Evolutionary conservation across 1,140 invertebrate species (phyloP).

Genomic region (Gryllus bimaculatus): DNA sequence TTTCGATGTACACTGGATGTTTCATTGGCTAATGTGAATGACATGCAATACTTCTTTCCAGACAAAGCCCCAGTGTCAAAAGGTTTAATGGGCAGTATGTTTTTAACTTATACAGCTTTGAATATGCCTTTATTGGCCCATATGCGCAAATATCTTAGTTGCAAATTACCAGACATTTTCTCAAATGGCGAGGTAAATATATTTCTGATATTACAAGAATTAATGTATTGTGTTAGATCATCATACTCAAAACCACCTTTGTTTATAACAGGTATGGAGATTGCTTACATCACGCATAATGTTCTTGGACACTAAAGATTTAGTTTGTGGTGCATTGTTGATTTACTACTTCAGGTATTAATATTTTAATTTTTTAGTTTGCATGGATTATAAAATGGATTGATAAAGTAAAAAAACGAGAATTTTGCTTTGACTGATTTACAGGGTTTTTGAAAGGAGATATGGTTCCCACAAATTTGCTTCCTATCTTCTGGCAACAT

Average conservation of each 20-base stretch:
- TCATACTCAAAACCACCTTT: neutral
- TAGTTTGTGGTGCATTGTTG: slow-evolving; percentile 41
- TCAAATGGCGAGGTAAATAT: slow-evolving; percentile 31
- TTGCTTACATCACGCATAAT: slow-evolving; percentile 38
- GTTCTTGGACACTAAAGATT: slow-evolving; percentile 44
- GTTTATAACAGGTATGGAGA: slow-evolving; percentile 37
- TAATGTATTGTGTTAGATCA: neutral
- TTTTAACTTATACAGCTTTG: slow-evolving; percentile 38
- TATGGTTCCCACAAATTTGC: slow-evolving; percentile 46
- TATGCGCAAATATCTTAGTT: slow-evolving; percentile 34
- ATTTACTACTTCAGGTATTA: slow-evolving; percentile 43
- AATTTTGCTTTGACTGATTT: slow-evolving; percentile 16
- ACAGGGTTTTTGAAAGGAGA: slow-evolving; percentile 43
- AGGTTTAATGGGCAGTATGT: slow-evolving; percentile 36
- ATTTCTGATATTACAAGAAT: neutral
- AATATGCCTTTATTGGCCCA: slow-evolving; percentile 38
- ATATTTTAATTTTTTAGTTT: neutral
- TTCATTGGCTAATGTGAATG: neutral
- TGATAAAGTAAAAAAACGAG: too few relatives aligned
- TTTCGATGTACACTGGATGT: neutral
- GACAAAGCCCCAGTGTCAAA: slow-evolving; percentile 42
- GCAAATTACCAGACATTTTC: slow-evolving; percentile 34
- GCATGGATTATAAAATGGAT: too few relatives aligned
- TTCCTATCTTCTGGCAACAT: slow-evolving; percentile 38
- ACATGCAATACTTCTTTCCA: slow-evolving; percentile 25